Evolutionary conservation across 1,140 invertebrate species (phyloP), one percentile per base, ranked within the genome.

Genomic region (Psilanteris sp.): DNA sequence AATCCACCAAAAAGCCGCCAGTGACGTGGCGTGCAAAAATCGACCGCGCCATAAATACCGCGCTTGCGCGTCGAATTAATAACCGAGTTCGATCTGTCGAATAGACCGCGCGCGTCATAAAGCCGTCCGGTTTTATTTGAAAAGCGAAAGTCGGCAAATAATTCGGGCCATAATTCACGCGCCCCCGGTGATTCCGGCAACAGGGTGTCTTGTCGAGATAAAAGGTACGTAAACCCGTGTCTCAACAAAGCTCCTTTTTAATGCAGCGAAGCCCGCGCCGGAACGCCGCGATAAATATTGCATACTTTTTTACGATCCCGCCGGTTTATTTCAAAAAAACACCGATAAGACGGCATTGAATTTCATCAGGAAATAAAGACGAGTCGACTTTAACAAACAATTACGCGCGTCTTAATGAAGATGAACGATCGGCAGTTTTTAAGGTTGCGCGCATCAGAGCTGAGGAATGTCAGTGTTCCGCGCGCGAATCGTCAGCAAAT

Each of bases 161-260:
- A n/a, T n/a, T n/a, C n/a, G n/a, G n/a, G n/a, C n/a, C n/a, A n/a
- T n/a, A n/a, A n/a, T n/a, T n/a, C n/a, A n/a, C n/a, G n/a, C n/a
- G n/a, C n/a, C n/a, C n/a, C n/a, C n/a, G n/a, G n/a, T n/a, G n/a
- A n/a, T n/a, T n/a, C n/a, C n/a, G n/a, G n/a, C n/a, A n/a, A n/a
- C n/a, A n/a, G n/a, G n/a, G n/a, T n/a, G n/a, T n/a, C n/a, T n/a
- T n/a, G n/a, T n/a, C n/a, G n/a, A n/a, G n/a, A n/a, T n/a, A n/a
- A n/a, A n/a, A n/a, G n/a, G n/a, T n/a, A n/a, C n/a, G n/a, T n/a
- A n/a, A n/a, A n/a, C n/a, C n/a, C n/a, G n/a, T n/a, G n/a, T n/a
- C n/a, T n/a, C n/a, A n/a, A n/a, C n/a, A n/a, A 34, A 46, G 29
- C 18, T 59, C 39, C 24, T 59, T 70, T 71, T 71, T 71, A 54